phyloP scores from a whole-genome alignment of 2,113 vertebrate species.

The Ophthalmolycus amberensis region DNA sequence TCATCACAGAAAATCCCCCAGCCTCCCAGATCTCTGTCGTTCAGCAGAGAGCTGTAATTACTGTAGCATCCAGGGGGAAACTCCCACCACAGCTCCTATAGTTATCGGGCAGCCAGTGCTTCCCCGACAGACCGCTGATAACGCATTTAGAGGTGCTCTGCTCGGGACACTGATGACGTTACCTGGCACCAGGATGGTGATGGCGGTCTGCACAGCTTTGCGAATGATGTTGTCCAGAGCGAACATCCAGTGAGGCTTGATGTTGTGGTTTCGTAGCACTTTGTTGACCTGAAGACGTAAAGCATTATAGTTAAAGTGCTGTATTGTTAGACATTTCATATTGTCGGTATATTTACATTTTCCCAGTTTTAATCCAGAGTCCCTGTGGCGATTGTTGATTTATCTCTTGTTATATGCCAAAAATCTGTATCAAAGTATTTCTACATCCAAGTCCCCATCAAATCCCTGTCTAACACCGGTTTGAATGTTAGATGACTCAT shows the following conservation, averaged over 20 bases:
- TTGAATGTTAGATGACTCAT: not conserved
- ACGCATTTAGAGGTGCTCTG: constrained; percentile 24
- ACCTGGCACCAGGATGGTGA: constrained; percentile 98
- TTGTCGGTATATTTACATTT: not conserved
- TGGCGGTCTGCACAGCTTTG: constrained; percentile 97
- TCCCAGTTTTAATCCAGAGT: not conserved
- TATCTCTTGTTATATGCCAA: not conserved
- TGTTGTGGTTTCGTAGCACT: constrained; percentile 97
- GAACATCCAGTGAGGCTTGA: constrained; percentile 99
- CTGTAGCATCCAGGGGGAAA: not conserved
- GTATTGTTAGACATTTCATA: not conserved
- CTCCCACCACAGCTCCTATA: not conserved
- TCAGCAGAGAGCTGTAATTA: not conserved
- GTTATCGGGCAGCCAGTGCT: not conserved
- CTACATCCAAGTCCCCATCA: not conserved
- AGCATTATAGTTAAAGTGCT: not conserved
- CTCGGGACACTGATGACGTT: constrained; percentile 27
- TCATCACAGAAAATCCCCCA: not conserved
- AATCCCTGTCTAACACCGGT: not conserved
- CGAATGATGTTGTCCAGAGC: constrained; percentile 97
- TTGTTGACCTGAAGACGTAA: constrained; percentile 91
- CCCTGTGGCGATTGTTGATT: not conserved
- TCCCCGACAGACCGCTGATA: not conserved
- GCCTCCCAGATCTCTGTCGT: not conserved
- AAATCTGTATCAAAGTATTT: not conserved